Percentiles rank a stretch among this genome's conserved stretches.
Evolutionary conservation across 2,113 vertebrate genomes (phyloP).

Genomic region (western clawed frog (Xenopus tropicalis)): UCB_Xtro_10.0 CM004451.2:71428501-71429000

Average conservation of each 20-base stretch:
- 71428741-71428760: constrained; percentile 95
- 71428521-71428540: constrained; percentile 98
- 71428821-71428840: constrained; percentile 94
- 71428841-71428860: constrained; percentile 90
- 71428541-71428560: constrained; percentile 82
- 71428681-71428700: constrained; percentile 96
- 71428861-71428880: constrained; percentile 89
- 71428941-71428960: constrained; percentile 92
- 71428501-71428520: constrained; percentile 92
- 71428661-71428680: constrained; percentile 96
- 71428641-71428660: constrained; percentile 98
- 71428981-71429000: constrained; percentile 94
- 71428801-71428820: constrained; percentile 90
- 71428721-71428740: constrained; percentile 96
- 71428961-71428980: constrained; percentile 94
- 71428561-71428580: constrained; percentile 86
- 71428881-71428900: constrained; percentile 87
- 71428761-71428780: constrained; percentile 95
- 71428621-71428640: constrained; percentile 91
- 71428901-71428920: constrained; percentile 84
- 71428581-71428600: constrained; percentile 88
- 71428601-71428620: constrained; percentile 97
- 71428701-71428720: constrained; percentile 88
- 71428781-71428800: constrained; percentile 97
- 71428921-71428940: constrained; percentile 84